phyloP scores from a whole-genome alignment of 2,888 invertebrate genomes.

The Cosmorhoe ocellata region DNA sequence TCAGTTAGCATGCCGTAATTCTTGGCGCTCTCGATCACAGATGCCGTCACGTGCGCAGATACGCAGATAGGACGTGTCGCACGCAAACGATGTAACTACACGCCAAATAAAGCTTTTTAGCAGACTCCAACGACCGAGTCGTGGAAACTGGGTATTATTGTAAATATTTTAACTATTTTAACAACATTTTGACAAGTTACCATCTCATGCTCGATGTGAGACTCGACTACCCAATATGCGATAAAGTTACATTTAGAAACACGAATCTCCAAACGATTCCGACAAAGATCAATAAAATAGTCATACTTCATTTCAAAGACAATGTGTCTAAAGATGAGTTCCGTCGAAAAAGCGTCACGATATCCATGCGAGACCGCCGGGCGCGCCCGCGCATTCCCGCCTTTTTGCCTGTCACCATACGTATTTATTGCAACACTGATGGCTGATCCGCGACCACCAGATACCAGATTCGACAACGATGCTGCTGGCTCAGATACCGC shows the following conservation, averaged over 20 bases:
- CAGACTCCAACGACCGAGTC: slow-evolving; percentile 7
- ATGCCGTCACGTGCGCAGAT: slow-evolving; percentile 69
- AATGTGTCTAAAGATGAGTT: slow-evolving; percentile 59
- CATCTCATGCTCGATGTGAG: too few relatives aligned
- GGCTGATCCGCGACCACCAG: slow-evolving; percentile 49
- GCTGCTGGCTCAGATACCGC: slow-evolving; percentile 61
- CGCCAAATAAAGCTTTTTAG: slow-evolving; percentile 32
- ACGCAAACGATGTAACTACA: slow-evolving; percentile 44
- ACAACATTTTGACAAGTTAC: too few relatives aligned
- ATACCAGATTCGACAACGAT: slow-evolving; percentile 73
- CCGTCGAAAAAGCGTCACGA: slow-evolving; percentile 61
- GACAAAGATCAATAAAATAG: slow-evolving; percentile 40
- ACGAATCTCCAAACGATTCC: slow-evolving; percentile 13
- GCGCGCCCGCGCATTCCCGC: slow-evolving; percentile 66
- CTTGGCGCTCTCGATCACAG: slow-evolving; percentile 27
- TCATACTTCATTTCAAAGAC: slow-evolving; percentile 37
- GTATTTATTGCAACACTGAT: slow-evolving; percentile 76
- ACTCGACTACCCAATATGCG: too few relatives aligned
- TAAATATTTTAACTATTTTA: not conserved
- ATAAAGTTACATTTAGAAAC: slow-evolving; percentile 6
- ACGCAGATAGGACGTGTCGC: slow-evolving; percentile 50
- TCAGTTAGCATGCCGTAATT: not conserved
- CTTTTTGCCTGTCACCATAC: slow-evolving; percentile 69
- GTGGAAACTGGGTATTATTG: slow-evolving; percentile 10
- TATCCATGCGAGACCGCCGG: slow-evolving; percentile 61